Conservation (phyloP, 2,888 invertebrate genomes). For the Sicus ferrugineus region DNA sequence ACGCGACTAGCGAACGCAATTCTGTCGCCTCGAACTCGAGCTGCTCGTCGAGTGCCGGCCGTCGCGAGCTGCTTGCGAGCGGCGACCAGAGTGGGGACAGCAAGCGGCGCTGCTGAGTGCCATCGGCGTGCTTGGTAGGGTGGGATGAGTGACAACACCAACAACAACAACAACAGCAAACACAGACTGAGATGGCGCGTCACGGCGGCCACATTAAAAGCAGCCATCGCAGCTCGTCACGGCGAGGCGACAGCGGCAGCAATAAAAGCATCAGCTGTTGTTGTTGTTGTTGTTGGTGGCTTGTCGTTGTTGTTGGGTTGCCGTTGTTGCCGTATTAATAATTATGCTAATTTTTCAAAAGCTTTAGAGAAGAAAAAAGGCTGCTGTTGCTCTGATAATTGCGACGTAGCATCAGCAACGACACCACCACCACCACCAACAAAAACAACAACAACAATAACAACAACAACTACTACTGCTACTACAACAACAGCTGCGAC, state of each 20-base stretch:
- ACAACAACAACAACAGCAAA: neutral
- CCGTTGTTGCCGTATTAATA: constrained; percentile 46
- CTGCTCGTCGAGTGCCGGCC: no score
- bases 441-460: neutral
- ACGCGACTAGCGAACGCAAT: no score
- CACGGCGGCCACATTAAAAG: neutral
- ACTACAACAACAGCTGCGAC: neutral
- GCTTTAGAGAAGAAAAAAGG: constrained; percentile 16
- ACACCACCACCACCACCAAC: no score
- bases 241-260: neutral
- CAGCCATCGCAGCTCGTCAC: neutral
- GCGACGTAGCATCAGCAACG: no score
- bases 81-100: no score
- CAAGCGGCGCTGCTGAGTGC: neutral
- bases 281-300: neutral
- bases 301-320: constrained; percentile 38
- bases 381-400: neutral
- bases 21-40: no score
- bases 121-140: no score
- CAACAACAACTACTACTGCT: neutral
- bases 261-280: neutral
- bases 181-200: neutral
- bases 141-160: neutral
- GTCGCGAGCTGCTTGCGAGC: no score
- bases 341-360: constrained; percentile 53